Conservation (phyloP, 2,888 invertebrate species). For the Bedellia somnulentella region DNA sequence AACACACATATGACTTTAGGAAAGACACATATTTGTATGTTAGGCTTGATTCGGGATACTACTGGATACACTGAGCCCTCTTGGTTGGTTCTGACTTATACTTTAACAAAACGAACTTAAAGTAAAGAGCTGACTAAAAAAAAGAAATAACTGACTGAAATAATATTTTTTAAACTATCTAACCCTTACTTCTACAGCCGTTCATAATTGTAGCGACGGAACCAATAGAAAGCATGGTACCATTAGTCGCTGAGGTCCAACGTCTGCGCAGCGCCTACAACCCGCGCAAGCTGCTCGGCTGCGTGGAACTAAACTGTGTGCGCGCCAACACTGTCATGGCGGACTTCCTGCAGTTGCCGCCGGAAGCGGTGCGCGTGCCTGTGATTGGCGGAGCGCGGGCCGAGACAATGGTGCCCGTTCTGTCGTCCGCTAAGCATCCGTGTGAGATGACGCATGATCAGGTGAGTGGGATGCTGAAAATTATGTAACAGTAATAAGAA, state of each 20-base stretch:
- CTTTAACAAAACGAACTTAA: no score
- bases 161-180: neutral
- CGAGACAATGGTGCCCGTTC: constrained; percentile 69
- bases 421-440: constrained; percentile 65
- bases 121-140: no score
- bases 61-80: no score
- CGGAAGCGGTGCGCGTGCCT: constrained; percentile 64
- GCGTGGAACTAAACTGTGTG: constrained; percentile 71
- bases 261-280: constrained; percentile 49
- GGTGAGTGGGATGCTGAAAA: constrained; percentile 15
- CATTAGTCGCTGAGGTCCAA: constrained; percentile 69
- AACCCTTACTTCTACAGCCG: constrained; percentile 18
- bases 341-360: constrained; percentile 63
- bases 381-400: constrained; percentile 71
- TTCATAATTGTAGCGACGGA: constrained; percentile 45
- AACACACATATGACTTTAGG: no score
- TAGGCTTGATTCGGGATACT: no score
- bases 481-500: no score
- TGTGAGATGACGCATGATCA: constrained; percentile 47
- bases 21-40: no score
- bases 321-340: constrained; percentile 71
- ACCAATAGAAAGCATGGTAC: constrained; percentile 71
- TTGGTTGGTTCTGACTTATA: no score
- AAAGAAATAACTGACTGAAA: no score
- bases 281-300: constrained; percentile 58